A percentile compares a stretch with the other conserved stretches of the same genome.
phyloP scores from a whole-genome alignment of 2,888 invertebrate genomes.

The Melanophora roralis region DNA sequence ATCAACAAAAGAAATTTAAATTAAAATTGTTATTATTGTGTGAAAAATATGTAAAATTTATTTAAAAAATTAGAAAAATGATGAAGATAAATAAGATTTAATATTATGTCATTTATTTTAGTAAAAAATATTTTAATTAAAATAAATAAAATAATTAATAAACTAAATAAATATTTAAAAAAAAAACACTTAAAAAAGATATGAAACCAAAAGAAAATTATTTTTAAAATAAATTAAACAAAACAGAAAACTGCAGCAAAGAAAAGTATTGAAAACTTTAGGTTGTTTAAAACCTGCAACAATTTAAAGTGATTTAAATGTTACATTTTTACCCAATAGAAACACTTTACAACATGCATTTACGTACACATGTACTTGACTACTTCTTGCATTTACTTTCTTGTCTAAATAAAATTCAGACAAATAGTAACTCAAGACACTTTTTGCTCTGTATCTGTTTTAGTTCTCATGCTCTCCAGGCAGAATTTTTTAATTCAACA shows the following conservation, averaged over 20 bases:
- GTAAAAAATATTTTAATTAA: conserved; percentile 25
- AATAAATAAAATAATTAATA: conserved; percentile 19
- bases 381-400: too few relatives aligned
- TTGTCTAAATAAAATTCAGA: too few relatives aligned
- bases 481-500: too few relatives aligned
- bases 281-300: too few relatives aligned
- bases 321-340: too few relatives aligned
- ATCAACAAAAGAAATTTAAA: background rate
- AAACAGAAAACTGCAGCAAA: too few relatives aligned
- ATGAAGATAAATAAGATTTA: conserved; percentile 11
- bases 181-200: conserved; percentile 52
- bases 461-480: too few relatives aligned
- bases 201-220: conserved; percentile 6
- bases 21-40: conserved; percentile 48
- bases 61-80: conserved; percentile 46
- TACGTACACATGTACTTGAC: too few relatives aligned
- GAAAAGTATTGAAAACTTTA: too few relatives aligned
- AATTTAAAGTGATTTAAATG: too few relatives aligned
- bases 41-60: background rate
- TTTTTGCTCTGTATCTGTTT: background rate
- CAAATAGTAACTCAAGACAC: too few relatives aligned
- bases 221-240: background rate
- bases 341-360: too few relatives aligned
- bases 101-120: conserved; percentile 38
- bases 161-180: conserved; percentile 13